Evolutionary conservation across 1,140 invertebrate species (phyloP).

Genomic region (Heliconius nattereri): DNA sequence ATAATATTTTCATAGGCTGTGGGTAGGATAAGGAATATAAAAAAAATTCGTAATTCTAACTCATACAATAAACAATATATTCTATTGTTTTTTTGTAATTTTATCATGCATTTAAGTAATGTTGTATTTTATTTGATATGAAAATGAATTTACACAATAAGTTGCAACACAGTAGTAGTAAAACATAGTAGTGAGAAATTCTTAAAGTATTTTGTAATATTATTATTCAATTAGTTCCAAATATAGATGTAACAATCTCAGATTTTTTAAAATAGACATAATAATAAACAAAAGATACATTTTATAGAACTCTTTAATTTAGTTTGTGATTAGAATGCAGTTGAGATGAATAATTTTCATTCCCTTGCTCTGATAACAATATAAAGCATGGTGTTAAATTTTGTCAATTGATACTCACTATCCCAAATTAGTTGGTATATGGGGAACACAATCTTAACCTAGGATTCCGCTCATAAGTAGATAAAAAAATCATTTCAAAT

Average conservation of each 20-base stretch:
- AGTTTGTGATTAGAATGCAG: too few species aligned
- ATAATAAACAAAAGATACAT: too few species aligned
- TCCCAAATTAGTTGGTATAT: too few species aligned
- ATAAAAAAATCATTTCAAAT: not conserved
- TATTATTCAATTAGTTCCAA: not conserved
- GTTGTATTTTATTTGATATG: not conserved
- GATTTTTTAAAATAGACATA: too few species aligned
- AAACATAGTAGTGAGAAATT: not conserved
- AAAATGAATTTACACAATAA: not conserved
- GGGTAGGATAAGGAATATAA: not conserved
- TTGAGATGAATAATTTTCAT: too few species aligned
- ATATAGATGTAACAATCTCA: not conserved
- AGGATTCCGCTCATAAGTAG: too few species aligned
- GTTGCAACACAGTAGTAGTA: not conserved
- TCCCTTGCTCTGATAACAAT: too few species aligned
- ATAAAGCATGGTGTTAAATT: too few species aligned
- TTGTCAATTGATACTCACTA: too few species aligned
- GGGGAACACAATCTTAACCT: too few species aligned
- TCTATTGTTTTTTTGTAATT: too few species aligned
- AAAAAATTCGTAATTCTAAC: not conserved
- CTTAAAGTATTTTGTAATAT: not conserved
- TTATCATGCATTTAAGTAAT: not conserved
- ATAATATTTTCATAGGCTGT: not conserved
- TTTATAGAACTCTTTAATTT: too few species aligned
- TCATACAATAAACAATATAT: not conserved